Evolutionary conservation across 2,113 vertebrate genomes (phyloP).

Genomic region (Noturus placidus): DNA sequence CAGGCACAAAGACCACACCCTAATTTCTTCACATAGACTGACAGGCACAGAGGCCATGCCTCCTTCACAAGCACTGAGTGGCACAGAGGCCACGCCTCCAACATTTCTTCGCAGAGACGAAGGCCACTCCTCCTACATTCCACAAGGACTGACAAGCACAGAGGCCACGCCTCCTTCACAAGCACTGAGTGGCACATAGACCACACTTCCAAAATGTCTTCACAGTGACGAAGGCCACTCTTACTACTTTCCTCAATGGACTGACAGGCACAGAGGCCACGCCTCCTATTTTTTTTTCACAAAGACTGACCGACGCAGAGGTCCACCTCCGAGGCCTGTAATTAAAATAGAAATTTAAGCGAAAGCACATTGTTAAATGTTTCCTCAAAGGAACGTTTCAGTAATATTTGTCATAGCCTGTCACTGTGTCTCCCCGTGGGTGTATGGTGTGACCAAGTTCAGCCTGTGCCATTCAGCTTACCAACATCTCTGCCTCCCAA

Average conservation of each 20-base stretch:
- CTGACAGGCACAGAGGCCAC: background rate
- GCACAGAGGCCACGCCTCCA: background rate
- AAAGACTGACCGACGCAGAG: background rate
- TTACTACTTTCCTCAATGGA: background rate
- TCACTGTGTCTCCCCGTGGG: background rate
- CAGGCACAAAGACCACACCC: background rate
- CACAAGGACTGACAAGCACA: background rate
- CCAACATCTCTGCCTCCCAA: constrained; percentile 63
- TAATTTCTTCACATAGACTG: background rate
- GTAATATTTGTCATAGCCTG: background rate
- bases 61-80: background rate
- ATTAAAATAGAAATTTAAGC: background rate
- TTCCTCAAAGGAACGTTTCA: background rate
- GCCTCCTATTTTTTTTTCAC: background rate
- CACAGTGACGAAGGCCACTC: background rate
- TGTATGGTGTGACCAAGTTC: constrained; percentile 23
- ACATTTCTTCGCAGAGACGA: background rate
- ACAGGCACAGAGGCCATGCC: background rate
- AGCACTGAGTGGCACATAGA: background rate
- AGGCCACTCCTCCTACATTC: background rate
- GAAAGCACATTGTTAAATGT: background rate
- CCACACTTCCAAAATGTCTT: background rate
- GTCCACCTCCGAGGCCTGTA: background rate
- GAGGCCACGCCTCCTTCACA: too few species aligned
- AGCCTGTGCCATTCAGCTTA: constrained; percentile 38